Conservation (phyloP, 2,888 invertebrate genomes). For the Nebria salina region DNA sequence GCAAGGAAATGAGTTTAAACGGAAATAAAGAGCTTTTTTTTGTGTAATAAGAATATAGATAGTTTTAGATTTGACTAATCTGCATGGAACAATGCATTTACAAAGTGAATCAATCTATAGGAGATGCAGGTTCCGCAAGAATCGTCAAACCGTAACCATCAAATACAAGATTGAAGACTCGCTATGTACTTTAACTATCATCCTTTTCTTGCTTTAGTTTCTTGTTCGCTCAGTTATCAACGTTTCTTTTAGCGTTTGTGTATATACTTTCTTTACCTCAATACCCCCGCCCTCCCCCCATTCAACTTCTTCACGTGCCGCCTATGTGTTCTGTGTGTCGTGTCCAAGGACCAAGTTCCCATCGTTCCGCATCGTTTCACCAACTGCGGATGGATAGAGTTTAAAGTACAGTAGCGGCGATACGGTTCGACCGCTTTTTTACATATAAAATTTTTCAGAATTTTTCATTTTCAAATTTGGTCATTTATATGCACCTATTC, state of each 20-base stretch:
- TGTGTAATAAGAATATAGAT: too few relatives aligned
- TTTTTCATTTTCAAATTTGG: background rate
- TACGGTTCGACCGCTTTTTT: background rate
- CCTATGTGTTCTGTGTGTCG: constrained; percentile 5
- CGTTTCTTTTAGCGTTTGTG: constrained; percentile 7
- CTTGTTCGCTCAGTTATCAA: background rate
- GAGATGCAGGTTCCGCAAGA: background rate
- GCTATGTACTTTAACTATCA: background rate
- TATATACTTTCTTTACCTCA: background rate
- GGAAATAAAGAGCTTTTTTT: too few relatives aligned
- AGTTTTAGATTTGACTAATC: too few relatives aligned
- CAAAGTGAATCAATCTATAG: background rate
- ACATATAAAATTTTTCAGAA: background rate
- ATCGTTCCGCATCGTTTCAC: constrained; percentile 38
- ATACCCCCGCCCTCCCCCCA: background rate
- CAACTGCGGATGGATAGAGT: constrained; percentile 10
- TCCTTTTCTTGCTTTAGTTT: background rate
- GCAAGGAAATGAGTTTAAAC: too few relatives aligned
- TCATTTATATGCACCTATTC: too few relatives aligned
- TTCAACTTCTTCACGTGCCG: background rate
- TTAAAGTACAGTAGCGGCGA: constrained; percentile 3
- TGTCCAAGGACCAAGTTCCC: constrained; percentile 35
- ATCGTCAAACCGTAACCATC: background rate
- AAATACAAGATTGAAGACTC: background rate
- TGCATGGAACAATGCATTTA: background rate